These are phyloP conservation scores for Lateolabrax maculatus DNA, from an alignment of 2,797 vertebrate species.

Conservation along the genomic window DNA sequence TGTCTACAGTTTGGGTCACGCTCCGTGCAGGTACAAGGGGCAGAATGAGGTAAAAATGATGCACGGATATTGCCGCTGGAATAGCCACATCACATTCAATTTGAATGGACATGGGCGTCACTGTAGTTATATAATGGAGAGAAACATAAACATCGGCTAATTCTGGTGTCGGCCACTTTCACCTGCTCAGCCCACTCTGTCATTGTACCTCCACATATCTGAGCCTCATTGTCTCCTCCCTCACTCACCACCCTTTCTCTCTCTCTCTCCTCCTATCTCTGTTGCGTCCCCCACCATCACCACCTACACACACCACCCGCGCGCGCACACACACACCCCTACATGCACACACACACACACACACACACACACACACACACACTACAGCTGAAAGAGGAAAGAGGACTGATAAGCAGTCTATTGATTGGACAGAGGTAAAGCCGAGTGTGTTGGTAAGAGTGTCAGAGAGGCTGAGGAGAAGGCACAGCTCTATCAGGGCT, in stretches of 20 bases:
- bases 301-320: slow-evolving; percentile 18
- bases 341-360: slow-evolving; percentile 16
- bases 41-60: background rate
- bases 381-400: slow-evolving; percentile 23
- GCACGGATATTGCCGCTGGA: background rate
- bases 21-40: background rate
- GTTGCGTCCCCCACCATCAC: slow-evolving; percentile 23
- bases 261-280: slow-evolving; percentile 14
- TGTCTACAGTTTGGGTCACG: background rate
- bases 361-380: slow-evolving; percentile 7
- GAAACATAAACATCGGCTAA: slow-evolving; percentile 1
- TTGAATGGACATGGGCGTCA: background rate
- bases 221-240: slow-evolving; percentile 27
- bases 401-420: slow-evolving; percentile 69
- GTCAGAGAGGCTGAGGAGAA: slow-evolving; percentile 60
- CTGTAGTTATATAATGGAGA: slow-evolving; percentile 15
- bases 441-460: slow-evolving; percentile 67
- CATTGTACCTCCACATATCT: slow-evolving; percentile 33
- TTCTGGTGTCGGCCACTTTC: slow-evolving; percentile 12
- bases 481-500: slow-evolving; percentile 70
- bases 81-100: slow-evolving; percentile 1
- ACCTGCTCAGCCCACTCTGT: slow-evolving; percentile 30
- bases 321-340: slow-evolving; percentile 2
- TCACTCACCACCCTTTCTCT: slow-evolving; percentile 21
- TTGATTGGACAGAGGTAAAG: slow-evolving; percentile 75